phyloP scores from a whole-genome alignment of 2,113 vertebrate species.

The Microtus pennsylvanicus region DNA sequence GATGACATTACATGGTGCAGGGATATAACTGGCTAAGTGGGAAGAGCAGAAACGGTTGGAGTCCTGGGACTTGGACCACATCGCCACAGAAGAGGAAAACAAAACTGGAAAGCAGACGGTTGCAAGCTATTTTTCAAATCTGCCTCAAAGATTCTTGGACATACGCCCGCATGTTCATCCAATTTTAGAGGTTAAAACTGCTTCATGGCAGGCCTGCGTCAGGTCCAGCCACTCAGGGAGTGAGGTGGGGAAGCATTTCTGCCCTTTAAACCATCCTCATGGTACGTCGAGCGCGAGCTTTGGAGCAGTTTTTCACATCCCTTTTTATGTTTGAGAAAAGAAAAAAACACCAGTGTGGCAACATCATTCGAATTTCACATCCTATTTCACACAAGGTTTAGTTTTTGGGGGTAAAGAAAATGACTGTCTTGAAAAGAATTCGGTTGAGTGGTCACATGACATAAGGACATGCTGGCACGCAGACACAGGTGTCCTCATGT shows the following conservation, averaged over 20 bases:
- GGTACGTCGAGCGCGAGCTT: background rate
- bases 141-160: background rate
- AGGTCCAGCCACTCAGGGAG: background rate
- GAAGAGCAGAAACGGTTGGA: background rate
- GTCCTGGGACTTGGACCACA: background rate
- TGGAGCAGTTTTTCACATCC: slow-evolving; percentile 69
- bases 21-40: background rate
- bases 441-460: background rate
- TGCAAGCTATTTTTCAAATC: background rate
- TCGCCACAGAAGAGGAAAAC: background rate
- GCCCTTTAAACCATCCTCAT: slow-evolving; percentile 17
- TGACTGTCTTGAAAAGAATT: background rate
- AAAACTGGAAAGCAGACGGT: background rate
- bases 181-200: background rate
- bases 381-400: slow-evolving; percentile 71
- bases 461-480: background rate
- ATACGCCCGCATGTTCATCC: background rate
- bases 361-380: slow-evolving; percentile 75
- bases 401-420: background rate
- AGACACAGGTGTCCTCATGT: background rate
- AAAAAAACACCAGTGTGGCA: slow-evolving; percentile 57
- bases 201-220: background rate
- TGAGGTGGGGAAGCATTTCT: slow-evolving; percentile 24
- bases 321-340: slow-evolving; percentile 65
- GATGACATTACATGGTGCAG: background rate